These are phyloP conservation scores for Notechis scutatus DNA, from an alignment of 2,113 vertebrate genomes.

Conservation along the genomic window DNA sequence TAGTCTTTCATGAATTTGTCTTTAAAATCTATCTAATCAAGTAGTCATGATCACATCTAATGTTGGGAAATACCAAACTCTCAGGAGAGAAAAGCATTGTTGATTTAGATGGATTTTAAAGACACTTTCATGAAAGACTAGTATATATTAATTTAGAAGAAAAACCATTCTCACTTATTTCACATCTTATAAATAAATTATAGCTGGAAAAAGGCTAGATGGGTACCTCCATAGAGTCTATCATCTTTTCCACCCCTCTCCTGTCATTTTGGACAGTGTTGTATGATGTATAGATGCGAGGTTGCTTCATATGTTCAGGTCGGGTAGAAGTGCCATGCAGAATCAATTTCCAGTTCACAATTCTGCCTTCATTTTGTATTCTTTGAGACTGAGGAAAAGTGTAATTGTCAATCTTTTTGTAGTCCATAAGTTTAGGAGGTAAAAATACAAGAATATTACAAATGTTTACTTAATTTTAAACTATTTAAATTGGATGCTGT, in stretches of 20 bases:
- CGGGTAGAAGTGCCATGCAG: constrained; percentile 88
- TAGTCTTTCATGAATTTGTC: neutral
- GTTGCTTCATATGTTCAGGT: constrained; percentile 88
- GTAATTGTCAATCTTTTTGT: neutral
- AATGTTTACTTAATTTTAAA: neutral
- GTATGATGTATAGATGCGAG: constrained; percentile 90
- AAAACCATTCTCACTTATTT: rapidly evolving
- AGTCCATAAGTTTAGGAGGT: neutral
- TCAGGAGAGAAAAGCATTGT: neutral
- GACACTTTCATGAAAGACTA: neutral
- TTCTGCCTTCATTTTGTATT: constrained; percentile 90
- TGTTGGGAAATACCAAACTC: neutral
- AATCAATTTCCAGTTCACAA: constrained; percentile 93
- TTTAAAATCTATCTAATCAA: neutral
- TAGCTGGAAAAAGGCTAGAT: neutral
- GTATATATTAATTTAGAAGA: neutral
- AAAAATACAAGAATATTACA: neutral
- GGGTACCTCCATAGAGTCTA: constrained; percentile 75
- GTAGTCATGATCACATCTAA: neutral
- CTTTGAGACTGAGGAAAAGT: constrained; percentile 80
- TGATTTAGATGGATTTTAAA: neutral
- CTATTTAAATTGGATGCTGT: neutral
- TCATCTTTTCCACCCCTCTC: constrained; percentile 88
- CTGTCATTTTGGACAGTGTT: constrained; percentile 96
- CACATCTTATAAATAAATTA: rapidly evolving